Conservation (phyloP, 2,797 vertebrate species). For the Acanthurus leucopareius region DNA sequence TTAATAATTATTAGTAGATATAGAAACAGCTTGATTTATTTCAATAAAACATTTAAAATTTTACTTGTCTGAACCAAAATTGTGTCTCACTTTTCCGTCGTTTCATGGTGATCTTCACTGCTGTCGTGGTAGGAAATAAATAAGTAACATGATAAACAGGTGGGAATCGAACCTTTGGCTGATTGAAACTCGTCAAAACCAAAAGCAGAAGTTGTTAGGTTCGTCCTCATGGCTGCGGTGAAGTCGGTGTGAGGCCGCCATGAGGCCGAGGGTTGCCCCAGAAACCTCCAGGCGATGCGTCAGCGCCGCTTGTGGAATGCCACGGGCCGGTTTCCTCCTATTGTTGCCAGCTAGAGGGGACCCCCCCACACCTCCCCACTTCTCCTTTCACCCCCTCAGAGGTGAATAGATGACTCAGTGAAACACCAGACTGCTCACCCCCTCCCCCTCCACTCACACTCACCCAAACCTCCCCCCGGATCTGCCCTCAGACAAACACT, state of each 20-base stretch:
- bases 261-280: slow-evolving; percentile 77
- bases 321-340: slow-evolving; percentile 78
- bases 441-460: slow-evolving; percentile 10
- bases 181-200: too few relatives aligned
- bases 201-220: too few relatives aligned
- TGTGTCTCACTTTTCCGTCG: too few relatives aligned
- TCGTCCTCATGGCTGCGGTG: background rate
- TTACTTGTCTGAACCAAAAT: too few relatives aligned
- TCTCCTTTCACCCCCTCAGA: slow-evolving; percentile 51
- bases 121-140: too few relatives aligned
- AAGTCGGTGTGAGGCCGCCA: background rate
- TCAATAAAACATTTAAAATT: too few relatives aligned
- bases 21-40: too few relatives aligned
- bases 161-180: too few relatives aligned
- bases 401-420: slow-evolving; percentile 75
- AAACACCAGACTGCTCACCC: slow-evolving; percentile 48
- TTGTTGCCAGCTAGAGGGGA: slow-evolving; percentile 72
- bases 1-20: too few relatives aligned
- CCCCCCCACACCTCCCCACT: slow-evolving; percentile 19
- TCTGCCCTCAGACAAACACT: slow-evolving; percentile 12
- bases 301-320: slow-evolving; percentile 81
- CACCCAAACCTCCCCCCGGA: background rate
- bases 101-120: too few relatives aligned
- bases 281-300: slow-evolving; percentile 85
- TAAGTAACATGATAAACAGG: too few relatives aligned